Conservation (phyloP, 2,888 invertebrate species). For the Hirtodrosophila confusa region DNA sequence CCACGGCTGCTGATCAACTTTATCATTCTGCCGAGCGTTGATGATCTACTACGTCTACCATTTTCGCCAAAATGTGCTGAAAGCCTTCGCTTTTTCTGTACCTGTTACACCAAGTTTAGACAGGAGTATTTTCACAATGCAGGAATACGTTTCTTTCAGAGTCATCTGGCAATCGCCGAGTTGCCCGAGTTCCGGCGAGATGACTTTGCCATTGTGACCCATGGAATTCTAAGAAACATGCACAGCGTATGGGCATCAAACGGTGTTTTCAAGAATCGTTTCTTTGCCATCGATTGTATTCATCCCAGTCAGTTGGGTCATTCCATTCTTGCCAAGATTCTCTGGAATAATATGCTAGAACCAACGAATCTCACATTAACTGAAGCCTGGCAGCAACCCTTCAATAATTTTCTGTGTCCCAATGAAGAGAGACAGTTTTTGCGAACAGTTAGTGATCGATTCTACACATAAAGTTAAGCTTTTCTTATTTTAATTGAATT, state of each 20-base stretch:
- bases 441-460: constrained; percentile 28
- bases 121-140: neutral
- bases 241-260: constrained; percentile 27
- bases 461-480: constrained; percentile 2
- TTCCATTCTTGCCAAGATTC: constrained; percentile 29
- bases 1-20: constrained; percentile 87
- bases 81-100: neutral
- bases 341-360: constrained; percentile 41
- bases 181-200: constrained; percentile 35
- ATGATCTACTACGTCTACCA: constrained; percentile 14
- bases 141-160: neutral
- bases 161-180: constrained; percentile 18
- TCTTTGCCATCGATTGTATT: constrained; percentile 32
- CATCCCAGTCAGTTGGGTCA: constrained; percentile 39
- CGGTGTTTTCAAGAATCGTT: constrained; percentile 2
- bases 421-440: constrained; percentile 5
- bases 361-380: constrained; percentile 1
- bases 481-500: too few species aligned
- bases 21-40: constrained; percentile 85
- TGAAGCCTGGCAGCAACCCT: constrained; percentile 28
- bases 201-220: constrained; percentile 44
- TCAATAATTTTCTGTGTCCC: constrained; percentile 27
- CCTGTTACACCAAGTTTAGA: constrained; percentile 8
- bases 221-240: constrained; percentile 25
- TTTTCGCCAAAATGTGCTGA: constrained; percentile 8